These are phyloP conservation scores for Geococcyx californianus DNA, from an alignment of 2,113 vertebrate species.

Conservation along the genomic window DNA sequence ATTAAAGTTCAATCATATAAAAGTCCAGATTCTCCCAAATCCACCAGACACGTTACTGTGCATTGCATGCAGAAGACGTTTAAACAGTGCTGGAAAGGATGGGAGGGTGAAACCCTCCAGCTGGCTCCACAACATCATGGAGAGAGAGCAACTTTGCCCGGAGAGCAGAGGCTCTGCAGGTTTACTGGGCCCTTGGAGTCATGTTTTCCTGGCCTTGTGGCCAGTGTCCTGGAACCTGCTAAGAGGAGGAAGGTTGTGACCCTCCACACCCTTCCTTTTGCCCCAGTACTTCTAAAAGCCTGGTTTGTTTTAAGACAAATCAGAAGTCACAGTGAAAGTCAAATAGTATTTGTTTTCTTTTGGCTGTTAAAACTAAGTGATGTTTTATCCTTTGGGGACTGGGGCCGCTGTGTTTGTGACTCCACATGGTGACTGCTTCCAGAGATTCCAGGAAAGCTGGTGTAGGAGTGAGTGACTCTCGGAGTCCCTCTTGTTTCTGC, in stretches of 20 bases:
- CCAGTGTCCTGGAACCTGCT: not conserved
- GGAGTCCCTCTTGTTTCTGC: not conserved
- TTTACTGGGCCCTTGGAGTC: not conserved
- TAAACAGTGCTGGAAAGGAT: not conserved
- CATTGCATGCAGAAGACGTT: not conserved
- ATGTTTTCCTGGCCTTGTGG: not conserved
- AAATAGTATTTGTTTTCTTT: conserved; percentile 6
- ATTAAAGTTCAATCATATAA: not conserved
- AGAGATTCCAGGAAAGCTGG: not conserved
- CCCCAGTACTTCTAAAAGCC: not conserved
- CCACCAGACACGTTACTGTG: fast-evolving
- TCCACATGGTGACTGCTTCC: not conserved
- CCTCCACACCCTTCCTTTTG: conserved; percentile 22
- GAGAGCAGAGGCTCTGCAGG: not conserved
- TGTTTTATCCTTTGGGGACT: not conserved
- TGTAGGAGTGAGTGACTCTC: not conserved
- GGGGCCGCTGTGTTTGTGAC: not conserved
- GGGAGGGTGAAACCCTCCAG: not conserved
- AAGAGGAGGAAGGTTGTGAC: not conserved
- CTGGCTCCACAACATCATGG: not conserved
- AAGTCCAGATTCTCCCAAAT: not conserved
- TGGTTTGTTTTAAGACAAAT: conserved; percentile 20
- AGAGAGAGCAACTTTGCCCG: not conserved
- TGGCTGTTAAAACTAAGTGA: not conserved
- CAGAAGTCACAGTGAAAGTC: not conserved